phyloP scores from a whole-genome alignment of 2,113 vertebrate species.

The Prionailurus viverrinus region DNA sequence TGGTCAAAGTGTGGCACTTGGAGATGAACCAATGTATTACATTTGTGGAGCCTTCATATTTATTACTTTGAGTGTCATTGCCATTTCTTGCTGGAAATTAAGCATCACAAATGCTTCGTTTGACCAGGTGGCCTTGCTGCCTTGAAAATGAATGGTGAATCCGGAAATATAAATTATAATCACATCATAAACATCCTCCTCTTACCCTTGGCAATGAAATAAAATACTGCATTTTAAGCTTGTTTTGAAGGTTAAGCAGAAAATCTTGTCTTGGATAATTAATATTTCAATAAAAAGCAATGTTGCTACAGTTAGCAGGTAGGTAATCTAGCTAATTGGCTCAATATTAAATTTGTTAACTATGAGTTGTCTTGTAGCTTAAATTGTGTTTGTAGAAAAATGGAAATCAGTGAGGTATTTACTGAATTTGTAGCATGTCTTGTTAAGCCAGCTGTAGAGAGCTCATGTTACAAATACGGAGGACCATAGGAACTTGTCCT shows the following conservation, averaged over 20 bases:
- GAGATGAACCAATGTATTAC: not conserved
- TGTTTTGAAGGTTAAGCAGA: slow-evolving; percentile 42
- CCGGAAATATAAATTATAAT: not conserved
- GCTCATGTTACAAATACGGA: not conserved
- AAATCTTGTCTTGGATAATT: slow-evolving; percentile 60
- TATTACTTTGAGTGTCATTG: not conserved
- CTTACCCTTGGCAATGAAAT: slow-evolving; percentile 16
- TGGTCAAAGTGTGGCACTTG: not conserved
- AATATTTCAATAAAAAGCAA: slow-evolving; percentile 38
- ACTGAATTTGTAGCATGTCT: not conserved
- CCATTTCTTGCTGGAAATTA: slow-evolving; percentile 45
- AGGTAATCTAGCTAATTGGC: slow-evolving; percentile 51
- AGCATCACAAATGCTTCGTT: slow-evolving; percentile 1
- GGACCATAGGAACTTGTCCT: not conserved
- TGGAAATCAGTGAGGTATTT: not conserved
- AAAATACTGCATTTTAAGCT: slow-evolving; percentile 6
- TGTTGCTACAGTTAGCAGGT: not conserved
- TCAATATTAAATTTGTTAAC: slow-evolving; percentile 47
- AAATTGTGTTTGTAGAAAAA: not conserved
- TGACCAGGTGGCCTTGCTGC: not conserved
- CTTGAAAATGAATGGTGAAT: not conserved
- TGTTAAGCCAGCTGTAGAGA: not conserved
- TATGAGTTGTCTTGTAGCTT: not conserved
- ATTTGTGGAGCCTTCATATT: not conserved
- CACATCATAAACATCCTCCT: not conserved